Conservation (phyloP, 37 sponge, comb jelly and placozoan genomes). For the Geodia barretti region DNA sequence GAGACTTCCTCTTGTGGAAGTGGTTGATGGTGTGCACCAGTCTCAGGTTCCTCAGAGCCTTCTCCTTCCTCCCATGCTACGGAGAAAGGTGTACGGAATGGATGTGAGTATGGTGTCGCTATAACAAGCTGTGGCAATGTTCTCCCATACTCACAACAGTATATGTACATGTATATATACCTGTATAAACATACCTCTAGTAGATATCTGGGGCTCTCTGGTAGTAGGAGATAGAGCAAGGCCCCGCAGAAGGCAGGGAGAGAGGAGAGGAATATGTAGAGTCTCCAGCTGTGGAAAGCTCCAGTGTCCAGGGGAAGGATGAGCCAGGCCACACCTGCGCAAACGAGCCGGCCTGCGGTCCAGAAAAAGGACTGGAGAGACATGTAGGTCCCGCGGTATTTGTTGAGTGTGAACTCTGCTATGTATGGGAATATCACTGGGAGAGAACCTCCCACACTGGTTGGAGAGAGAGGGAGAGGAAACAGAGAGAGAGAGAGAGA, state of each 20-base stretch:
- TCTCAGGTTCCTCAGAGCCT: constrained; percentile 36
- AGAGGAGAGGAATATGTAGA: constrained; percentile 62
- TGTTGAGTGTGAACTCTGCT: constrained; percentile 65
- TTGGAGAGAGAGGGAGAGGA: background rate
- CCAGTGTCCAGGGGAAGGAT: constrained; percentile 37
- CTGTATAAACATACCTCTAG: constrained; percentile 38
- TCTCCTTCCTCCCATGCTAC: constrained; percentile 38
- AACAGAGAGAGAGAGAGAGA: too few relatives aligned
- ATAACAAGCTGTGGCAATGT: background rate
- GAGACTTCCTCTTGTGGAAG: background rate
- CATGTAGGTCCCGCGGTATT: constrained; percentile 62
- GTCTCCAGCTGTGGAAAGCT: constrained; percentile 60
- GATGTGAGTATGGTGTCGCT: background rate
- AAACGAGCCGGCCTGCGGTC: constrained; percentile 49
- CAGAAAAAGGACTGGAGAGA: constrained; percentile 57
- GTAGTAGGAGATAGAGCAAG: constrained; percentile 57
- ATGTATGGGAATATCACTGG: constrained; percentile 65
- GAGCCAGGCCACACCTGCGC: constrained; percentile 66
- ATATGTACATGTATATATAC: background rate
- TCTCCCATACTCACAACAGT: background rate
- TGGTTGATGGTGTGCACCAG: constrained; percentile 37
- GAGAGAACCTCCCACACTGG: constrained; percentile 79
- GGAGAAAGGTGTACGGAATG: too few relatives aligned
- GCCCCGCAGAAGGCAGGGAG: constrained; percentile 60
- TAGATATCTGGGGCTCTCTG: constrained; percentile 74